Percentiles rank a stretch among this genome's conserved stretches.
phyloP scores from a whole-genome alignment of 2,797 vertebrate species.

The Epinephelus coioides region DNA sequence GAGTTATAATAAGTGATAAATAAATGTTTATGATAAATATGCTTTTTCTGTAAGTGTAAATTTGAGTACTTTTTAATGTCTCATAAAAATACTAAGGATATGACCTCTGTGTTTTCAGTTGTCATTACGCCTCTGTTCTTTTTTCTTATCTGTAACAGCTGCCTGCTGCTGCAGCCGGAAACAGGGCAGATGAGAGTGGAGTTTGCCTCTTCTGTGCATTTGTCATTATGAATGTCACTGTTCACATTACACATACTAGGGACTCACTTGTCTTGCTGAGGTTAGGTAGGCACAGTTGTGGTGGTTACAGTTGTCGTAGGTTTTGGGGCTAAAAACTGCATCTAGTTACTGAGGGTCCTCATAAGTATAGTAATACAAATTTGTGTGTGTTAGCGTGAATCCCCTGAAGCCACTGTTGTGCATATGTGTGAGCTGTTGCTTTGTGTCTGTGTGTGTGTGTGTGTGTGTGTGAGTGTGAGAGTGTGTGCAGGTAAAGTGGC shows the following conservation, averaged over 20 bases:
- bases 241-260: not conserved
- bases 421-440: not conserved
- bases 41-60: not conserved
- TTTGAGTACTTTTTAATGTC: too few species aligned
- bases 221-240: not conserved
- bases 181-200: not conserved
- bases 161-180: not conserved
- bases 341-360: constrained; percentile 2
- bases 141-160: not conserved
- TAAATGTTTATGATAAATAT: not conserved
- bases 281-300: not conserved
- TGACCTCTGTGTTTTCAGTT: not conserved
- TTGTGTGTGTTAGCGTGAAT: constrained; percentile 49
- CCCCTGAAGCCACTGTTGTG: constrained; percentile 42
- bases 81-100: not conserved
- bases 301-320: not conserved
- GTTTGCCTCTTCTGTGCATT: not conserved
- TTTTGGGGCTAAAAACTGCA: not conserved
- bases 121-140: not conserved
- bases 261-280: not conserved
- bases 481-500: constrained; percentile 57
- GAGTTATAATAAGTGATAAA: not conserved
- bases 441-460: not conserved
- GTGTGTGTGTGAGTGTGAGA: constrained; percentile 33
- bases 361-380: constrained; percentile 24